Conservation (phyloP, 2,113 vertebrate genomes). For the Psilopsiagon aymara region DNA sequence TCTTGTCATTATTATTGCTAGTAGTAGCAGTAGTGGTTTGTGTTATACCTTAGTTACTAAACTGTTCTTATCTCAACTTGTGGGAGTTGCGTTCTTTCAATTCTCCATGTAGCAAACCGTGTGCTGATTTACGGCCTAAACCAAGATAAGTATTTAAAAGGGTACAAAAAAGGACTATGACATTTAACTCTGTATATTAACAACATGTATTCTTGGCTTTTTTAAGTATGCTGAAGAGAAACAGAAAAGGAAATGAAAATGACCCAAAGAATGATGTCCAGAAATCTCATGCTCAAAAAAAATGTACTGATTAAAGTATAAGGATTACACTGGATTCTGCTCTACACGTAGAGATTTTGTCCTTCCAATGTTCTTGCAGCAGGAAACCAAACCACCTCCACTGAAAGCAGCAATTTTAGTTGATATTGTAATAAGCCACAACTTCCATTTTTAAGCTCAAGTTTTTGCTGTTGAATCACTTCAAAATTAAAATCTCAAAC, state of each 20-base stretch:
- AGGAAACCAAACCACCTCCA: neutral
- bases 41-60: too few relatives aligned
- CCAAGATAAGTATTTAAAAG: neutral
- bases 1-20: too few relatives aligned
- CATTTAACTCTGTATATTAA: neutral
- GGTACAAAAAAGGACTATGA: neutral
- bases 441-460: neutral
- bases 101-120: too few relatives aligned
- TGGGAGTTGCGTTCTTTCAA: too few relatives aligned
- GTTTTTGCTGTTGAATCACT: neutral
- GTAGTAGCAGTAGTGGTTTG: too few relatives aligned
- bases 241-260: neutral
- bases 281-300: neutral
- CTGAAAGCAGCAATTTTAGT: neutral
- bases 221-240: neutral
- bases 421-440: neutral
- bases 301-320: neutral
- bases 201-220: neutral
- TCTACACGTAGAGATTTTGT: neutral
- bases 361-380: neutral
- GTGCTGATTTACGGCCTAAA: too few relatives aligned
- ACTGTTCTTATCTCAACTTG: too few relatives aligned
- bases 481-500: neutral
- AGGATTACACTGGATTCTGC: neutral
- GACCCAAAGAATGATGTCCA: neutral